A percentile compares a stretch with the other conserved stretches of the same genome.
Conservation (phyloP, 2,888 invertebrate genomes). For the Ptilodon capucinus region DNA sequence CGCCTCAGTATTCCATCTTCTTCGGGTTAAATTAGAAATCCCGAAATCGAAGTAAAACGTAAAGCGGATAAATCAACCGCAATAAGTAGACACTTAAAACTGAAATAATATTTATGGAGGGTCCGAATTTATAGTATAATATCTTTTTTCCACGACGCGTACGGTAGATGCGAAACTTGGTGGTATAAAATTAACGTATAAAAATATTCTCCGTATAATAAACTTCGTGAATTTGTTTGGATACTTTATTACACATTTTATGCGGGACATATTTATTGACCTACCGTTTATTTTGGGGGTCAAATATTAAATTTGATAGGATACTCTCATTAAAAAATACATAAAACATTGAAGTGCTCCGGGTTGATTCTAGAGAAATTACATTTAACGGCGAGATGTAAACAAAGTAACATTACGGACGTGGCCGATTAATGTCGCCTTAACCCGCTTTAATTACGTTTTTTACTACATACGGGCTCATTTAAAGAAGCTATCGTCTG, state of each 20-base stretch:
- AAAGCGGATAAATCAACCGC: slow-evolving; percentile 33
- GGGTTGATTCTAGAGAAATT: slow-evolving; percentile 55
- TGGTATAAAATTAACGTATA: slow-evolving; percentile 21
- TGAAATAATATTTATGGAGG: slow-evolving; percentile 18
- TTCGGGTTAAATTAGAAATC: slow-evolving; percentile 65
- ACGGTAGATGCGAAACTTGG: slow-evolving; percentile 5
- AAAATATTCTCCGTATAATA: slow-evolving; percentile 31
- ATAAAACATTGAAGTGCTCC: slow-evolving; percentile 63
- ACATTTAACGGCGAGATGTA: slow-evolving; percentile 60
- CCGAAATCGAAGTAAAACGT: slow-evolving; percentile 43
- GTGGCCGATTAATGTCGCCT: slow-evolving; percentile 48
- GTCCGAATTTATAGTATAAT: slow-evolving; percentile 5
- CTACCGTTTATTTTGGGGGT: slow-evolving; percentile 39
- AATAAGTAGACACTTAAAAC: slow-evolving; percentile 16
- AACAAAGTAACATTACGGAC: slow-evolving; percentile 60
- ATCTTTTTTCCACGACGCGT: slow-evolving; percentile 7
- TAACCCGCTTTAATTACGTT: slow-evolving; percentile 62
- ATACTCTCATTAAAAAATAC: slow-evolving; percentile 67
- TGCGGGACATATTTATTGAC: slow-evolving; percentile 27
- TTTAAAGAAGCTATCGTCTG: slow-evolving; percentile 47
- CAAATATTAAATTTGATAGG: slow-evolving; percentile 48
- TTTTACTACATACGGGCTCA: slow-evolving; percentile 59
- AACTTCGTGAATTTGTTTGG: slow-evolving; percentile 16
- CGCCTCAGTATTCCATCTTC: slow-evolving; percentile 69
- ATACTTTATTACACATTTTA: slow-evolving; percentile 37